Evolutionary conservation across 2,113 vertebrate species (phyloP), one percentile per base, ranked within the genome.

Genomic region (Rhinogobius similis): DNA sequence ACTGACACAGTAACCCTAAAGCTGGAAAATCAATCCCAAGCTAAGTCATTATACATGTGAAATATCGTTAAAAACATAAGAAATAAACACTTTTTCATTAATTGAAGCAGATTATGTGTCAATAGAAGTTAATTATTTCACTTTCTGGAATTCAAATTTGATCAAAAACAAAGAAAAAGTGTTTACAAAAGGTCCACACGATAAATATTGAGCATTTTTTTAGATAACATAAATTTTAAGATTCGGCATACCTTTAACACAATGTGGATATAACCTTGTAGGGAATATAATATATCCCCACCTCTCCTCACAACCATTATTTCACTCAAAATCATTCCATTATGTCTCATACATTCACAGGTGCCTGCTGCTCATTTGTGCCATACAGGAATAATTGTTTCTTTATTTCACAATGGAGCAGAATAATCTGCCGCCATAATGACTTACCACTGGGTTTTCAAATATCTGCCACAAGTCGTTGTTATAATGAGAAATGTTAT

Each of bases 381-480:
- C 67, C 70, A 32, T 53, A 68, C 24, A 36, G 38, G 53, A 43
- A 75, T 39, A 52, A 64, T 39, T 61, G 21, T 5, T 63, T 61
- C 26, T 41, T 16, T 27, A 38, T n/a, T 63, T 63, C 62, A 21
- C 50, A 46, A 52, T 44, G 43, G 2, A n/a, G 55, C 64, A 66
- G 56, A 72, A 69, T 72, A 68, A 70, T 72, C 70, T 36, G 32
- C 65, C 39, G 63, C 58, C 24, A 8, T 80, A 67, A 71, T 64
- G 84, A 94, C 96, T 85, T 94, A 99, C 98, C 96, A 95, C 86
- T n/a, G 97, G 97, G 90, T 99, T 99, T 92, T 98, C 95, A 93
- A 96, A 99, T 81, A 99, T 97, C 90, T 99, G 96, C 98, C 98
- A 99, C 78, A 99, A 93, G 87, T 99, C 97, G 62, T 93, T 97